Percentiles rank a stretch among this genome's conserved stretches.
Evolutionary conservation across 2,113 vertebrate genomes (phyloP).

Genomic region (Cairina moschata): DNA sequence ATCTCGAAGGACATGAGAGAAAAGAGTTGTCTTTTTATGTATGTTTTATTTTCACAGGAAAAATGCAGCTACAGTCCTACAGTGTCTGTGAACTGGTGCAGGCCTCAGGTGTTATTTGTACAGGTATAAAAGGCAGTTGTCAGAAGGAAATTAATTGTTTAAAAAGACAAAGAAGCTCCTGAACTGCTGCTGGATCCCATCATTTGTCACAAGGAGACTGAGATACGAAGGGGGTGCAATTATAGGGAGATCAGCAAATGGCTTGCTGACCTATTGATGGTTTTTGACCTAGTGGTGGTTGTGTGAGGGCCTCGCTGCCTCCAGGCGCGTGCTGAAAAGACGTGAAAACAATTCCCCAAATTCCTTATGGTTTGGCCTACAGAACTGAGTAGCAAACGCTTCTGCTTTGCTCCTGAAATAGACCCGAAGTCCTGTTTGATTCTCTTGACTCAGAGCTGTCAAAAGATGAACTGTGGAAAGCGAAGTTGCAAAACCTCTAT

Average conservation of each 20-base stretch:
- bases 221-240: neutral
- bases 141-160: neutral
- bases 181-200: too few species aligned
- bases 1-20: neutral
- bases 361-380: neutral
- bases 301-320: neutral
- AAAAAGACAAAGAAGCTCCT: neutral
- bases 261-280: neutral
- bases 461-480: neutral
- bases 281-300: neutral
- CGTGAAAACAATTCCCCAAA: neutral
- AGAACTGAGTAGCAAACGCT: neutral
- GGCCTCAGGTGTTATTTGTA: neutral
- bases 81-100: fast-evolving
- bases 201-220: neutral
- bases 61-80: neutral
- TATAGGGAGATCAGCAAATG: neutral
- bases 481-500: neutral
- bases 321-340: neutral
- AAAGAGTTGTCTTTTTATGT: neutral
- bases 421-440: neutral
- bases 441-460: neutral
- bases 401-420: neutral
- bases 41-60: neutral
- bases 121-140: neutral